Evolutionary conservation across 2,113 vertebrate genomes (phyloP), one percentile per base, ranked within the genome.

Genomic region (Corythornis vintsioides): DNA sequence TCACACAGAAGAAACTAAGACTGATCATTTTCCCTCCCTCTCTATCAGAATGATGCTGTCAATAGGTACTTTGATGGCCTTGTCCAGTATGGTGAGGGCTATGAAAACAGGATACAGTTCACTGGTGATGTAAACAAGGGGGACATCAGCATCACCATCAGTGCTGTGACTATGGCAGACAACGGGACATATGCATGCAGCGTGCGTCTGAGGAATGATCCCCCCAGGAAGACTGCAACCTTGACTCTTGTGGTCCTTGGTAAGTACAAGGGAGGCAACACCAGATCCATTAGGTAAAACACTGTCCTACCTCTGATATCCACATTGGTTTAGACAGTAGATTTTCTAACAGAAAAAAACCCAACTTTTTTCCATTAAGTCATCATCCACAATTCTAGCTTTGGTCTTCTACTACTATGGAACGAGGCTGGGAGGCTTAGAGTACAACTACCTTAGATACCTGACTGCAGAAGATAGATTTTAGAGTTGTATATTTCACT

Each of bases 231-330:
- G 94, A 1, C 24, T 11, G 95, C 89, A 18, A 24, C 64, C 2
- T 63, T 98, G 16, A 47, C 77, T 11, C 97, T 99, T 83, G 15
- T 98, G 3, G 98, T 99, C 31, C 97, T 98, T 3, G 98, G 99
- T 99, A 94, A 98, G 98, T 28, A 82, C 8, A 11, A 31, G 11
- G 14, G 22, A 13, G 29, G 24, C 73, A 65, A 4, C 3, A 65
- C 16, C 35, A 33, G n/a, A 6, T 8, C 59, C 24, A 3, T 24
- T 50, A 24, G 13, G 18, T 29, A 81, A 61, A 55, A 38, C 26
- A 40, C 8, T 18, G 21, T 17, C 59, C 55, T 43, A 31, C 45
- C 38, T 53, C 50, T 47, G 2, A 26, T 3, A n/a, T 2, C 75
- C 17, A 11, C 28, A 2, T 0, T 3, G 16, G 0, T 31, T 59